Evolutionary conservation across 2,797 vertebrate genomes (phyloP).

Genomic region (Intellagama lesueurii): DNA sequence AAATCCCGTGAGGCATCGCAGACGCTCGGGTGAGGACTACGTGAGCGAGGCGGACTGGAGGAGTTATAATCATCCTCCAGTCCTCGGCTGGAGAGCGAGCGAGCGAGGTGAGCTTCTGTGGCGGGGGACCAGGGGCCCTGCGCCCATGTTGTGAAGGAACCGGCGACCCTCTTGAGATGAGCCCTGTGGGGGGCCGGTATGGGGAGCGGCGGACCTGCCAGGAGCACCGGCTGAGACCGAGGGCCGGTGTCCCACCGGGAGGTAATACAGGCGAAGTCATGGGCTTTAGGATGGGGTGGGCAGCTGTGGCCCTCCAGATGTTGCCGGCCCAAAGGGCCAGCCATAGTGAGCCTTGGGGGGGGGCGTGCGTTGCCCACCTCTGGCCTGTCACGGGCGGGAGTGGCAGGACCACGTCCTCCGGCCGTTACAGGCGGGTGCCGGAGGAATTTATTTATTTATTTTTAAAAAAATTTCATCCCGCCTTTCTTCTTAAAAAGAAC

Average conservation of each 20-base stretch:
- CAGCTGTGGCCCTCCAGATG: no score
- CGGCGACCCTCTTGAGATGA: conserved; percentile 53
- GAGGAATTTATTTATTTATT: no score
- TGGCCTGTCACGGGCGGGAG: no score
- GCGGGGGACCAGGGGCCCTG: background rate
- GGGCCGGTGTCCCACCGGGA: background rate
- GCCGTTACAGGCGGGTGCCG: no score
- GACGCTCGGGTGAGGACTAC: background rate
- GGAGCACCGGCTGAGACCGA: background rate
- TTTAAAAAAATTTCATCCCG: no score
- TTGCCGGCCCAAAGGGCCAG: no score
- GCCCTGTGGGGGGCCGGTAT: conserved; percentile 14
- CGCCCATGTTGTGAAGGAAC: background rate
- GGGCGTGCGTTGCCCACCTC: no score
- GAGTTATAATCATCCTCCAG: background rate
- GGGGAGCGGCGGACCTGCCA: conserved; percentile 18
- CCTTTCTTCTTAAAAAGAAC: no score
- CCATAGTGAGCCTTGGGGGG: no score
- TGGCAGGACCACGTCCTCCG: no score
- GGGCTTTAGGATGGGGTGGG: no score
- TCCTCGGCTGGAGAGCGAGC: no score
- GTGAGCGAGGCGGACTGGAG: conserved; percentile 40
- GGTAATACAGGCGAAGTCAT: conserved; percentile 22
- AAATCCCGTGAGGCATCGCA: conserved; percentile 49
- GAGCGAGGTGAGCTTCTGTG: background rate